Evolutionary conservation across 2,888 invertebrate species (phyloP).

Genomic region (Metellina segmentata): DNA sequence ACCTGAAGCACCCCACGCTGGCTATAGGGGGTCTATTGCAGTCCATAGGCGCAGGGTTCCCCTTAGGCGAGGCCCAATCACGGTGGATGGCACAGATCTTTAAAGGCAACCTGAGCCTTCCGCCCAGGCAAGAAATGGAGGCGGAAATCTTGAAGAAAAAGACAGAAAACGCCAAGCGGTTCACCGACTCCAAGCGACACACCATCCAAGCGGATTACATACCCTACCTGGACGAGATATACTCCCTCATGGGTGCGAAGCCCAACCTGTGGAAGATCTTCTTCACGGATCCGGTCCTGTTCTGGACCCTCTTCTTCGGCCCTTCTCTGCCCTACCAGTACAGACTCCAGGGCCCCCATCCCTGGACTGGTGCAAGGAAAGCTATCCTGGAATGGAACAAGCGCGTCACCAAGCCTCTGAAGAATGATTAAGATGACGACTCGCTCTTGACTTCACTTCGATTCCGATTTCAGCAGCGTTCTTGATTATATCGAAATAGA

Average conservation of each 20-base stretch:
- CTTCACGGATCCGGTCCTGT: conserved; percentile 22
- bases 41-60: conserved; percentile 77
- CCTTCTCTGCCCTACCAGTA: conserved; percentile 46
- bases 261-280: conserved; percentile 32
- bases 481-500: no score
- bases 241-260: conserved; percentile 41
- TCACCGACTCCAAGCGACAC: background rate
- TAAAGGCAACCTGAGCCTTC: conserved; percentile 29
- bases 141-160: conserved; percentile 27
- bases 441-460: background rate
- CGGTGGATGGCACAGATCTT: conserved; percentile 70
- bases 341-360: conserved; percentile 46
- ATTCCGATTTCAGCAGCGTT: no score
- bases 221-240: conserved; percentile 41
- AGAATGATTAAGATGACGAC: background rate
- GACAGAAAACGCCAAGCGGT: conserved; percentile 17
- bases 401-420: conserved; percentile 19
- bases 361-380: conserved; percentile 45
- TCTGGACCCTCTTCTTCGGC: conserved; percentile 16
- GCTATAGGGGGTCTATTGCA: conserved; percentile 78
- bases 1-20: conserved; percentile 78
- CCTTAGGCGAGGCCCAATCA: conserved; percentile 77
- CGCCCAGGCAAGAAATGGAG: conserved; percentile 30
- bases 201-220: conserved; percentile 47
- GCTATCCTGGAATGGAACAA: conserved; percentile 34